Conservation (phyloP, 2,113 vertebrate genomes). For the Aegypius monachus region DNA sequence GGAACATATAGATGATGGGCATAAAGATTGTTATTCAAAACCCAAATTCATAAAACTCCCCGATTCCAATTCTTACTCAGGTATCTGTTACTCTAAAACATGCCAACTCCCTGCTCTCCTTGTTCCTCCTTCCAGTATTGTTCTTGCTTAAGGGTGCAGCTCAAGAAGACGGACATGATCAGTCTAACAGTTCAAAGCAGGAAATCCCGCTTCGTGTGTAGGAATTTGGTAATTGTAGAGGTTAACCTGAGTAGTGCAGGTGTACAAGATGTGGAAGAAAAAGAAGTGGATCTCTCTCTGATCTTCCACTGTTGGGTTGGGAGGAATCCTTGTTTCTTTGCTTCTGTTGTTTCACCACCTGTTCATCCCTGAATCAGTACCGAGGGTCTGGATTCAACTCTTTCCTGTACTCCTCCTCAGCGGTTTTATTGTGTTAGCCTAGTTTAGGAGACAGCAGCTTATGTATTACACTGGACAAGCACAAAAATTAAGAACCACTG, state of each 20-base stretch:
- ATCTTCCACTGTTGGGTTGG: background rate
- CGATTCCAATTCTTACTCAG: fast-evolving
- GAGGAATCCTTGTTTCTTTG: background rate
- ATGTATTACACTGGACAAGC: background rate
- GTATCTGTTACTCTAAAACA: background rate
- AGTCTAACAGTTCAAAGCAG: background rate
- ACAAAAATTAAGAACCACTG: background rate
- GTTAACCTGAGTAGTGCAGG: background rate
- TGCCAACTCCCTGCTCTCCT: background rate
- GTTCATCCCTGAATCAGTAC: background rate
- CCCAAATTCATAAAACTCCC: background rate
- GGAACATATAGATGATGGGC: background rate
- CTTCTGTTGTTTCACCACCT: background rate
- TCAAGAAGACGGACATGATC: fast-evolving
- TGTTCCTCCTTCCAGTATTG: background rate
- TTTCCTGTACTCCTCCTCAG: background rate
- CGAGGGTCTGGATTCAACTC: fast-evolving
- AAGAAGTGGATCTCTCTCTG: background rate
- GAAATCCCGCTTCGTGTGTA: background rate
- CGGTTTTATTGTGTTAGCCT: background rate
- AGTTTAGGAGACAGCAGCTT: background rate
- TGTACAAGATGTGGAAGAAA: background rate
- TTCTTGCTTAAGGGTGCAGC: background rate
- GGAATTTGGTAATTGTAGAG: background rate
- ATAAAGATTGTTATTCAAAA: background rate